Conservation (phyloP, 2,113 vertebrate genomes). For the Smithornis capensis region DNA sequence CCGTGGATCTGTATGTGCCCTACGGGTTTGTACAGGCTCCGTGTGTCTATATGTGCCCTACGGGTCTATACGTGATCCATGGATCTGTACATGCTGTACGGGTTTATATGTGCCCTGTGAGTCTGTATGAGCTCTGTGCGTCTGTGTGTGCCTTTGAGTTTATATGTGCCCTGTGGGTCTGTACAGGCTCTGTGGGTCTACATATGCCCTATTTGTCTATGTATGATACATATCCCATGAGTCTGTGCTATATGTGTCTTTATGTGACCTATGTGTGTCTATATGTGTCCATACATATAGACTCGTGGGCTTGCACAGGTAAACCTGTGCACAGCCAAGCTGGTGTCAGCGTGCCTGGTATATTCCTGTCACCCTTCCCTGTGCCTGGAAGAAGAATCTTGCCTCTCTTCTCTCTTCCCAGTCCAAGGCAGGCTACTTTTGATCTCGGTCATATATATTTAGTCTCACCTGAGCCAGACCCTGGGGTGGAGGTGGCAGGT, state of each 20-base stretch:
- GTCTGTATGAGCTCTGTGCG: rapidly evolving
- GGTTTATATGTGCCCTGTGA: rapidly evolving
- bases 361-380: rapidly evolving
- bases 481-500: background rate
- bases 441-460: background rate
- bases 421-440: background rate
- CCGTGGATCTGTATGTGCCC: background rate
- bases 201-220: rapidly evolving
- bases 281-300: rapidly evolving
- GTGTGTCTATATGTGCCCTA: background rate
- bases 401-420: background rate
- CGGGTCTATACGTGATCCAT: rapidly evolving
- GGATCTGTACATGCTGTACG: background rate
- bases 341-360: rapidly evolving
- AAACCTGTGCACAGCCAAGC: rapidly evolving
- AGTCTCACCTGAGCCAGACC: background rate
- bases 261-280: rapidly evolving
- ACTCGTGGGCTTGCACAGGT: rapidly evolving
- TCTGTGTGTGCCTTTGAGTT: background rate
- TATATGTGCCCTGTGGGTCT: rapidly evolving
- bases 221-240: no score
- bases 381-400: background rate
- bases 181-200: rapidly evolving
- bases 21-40: rapidly evolving
- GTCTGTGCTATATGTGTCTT: rapidly evolving